Evolutionary conservation across 2,888 invertebrate genomes (phyloP).

Genomic region (Melanotus villosus): DNA sequence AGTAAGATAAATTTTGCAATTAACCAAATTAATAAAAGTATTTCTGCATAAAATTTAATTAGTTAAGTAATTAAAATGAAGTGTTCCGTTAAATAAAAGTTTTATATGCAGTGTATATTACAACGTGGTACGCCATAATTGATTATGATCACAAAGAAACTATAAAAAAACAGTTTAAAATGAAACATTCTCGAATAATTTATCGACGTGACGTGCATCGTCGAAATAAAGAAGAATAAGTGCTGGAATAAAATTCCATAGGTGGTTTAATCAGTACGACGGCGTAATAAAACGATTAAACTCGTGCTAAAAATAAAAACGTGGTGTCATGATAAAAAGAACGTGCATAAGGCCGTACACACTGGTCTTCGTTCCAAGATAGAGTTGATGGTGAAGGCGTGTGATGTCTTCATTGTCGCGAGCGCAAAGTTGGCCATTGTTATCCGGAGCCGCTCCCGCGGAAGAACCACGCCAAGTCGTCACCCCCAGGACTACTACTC

Average conservation of each 20-base stretch:
- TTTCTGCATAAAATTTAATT: constrained; percentile 20
- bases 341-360: constrained; percentile 23
- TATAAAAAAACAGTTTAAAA: constrained; percentile 27
- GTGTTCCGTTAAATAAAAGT: constrained; percentile 5
- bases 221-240: constrained; percentile 31
- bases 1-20: background rate
- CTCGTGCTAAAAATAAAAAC: constrained; percentile 30
- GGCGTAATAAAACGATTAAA: constrained; percentile 21
- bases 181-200: constrained; percentile 30
- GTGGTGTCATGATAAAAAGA: constrained; percentile 31
- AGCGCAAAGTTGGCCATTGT: constrained; percentile 71
- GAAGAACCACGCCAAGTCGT: constrained; percentile 67
- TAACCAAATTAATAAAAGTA: background rate
- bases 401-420: constrained; percentile 68
- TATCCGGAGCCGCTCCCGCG: constrained; percentile 69
- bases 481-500: constrained; percentile 61
- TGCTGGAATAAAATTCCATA: constrained; percentile 28
- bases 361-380: constrained; percentile 15
- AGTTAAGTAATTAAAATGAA: constrained; percentile 4
- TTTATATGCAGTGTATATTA: constrained; percentile 9
- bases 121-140: constrained; percentile 26
- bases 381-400: constrained; percentile 28
- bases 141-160: constrained; percentile 32
- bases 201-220: constrained; percentile 33
- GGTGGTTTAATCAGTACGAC: constrained; percentile 30